A percentile compares a stretch with the other conserved stretches of the same genome.
phyloP scores from a whole-genome alignment of 2,888 invertebrate species.

The Melinaea menophilus region DNA sequence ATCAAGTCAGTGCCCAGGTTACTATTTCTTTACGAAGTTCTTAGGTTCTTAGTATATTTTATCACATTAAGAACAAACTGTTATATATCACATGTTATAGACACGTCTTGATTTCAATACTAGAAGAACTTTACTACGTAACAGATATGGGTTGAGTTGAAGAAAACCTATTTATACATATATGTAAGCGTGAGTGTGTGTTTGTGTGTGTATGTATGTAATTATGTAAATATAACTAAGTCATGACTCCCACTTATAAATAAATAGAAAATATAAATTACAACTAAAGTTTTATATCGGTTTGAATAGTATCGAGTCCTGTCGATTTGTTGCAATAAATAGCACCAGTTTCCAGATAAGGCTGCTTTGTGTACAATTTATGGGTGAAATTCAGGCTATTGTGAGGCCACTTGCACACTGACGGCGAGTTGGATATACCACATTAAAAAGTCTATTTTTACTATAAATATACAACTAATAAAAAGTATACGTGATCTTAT shows the following conservation, averaged over 20 bases:
- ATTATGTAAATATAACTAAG: no score
- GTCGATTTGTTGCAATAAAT: slow-evolving; percentile 38
- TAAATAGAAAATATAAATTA: slow-evolving; percentile 5
- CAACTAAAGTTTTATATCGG: slow-evolving; percentile 19
- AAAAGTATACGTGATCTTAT: no score
- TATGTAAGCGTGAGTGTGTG: no score
- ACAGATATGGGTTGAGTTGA: no score
- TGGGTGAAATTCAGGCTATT: slow-evolving; percentile 30
- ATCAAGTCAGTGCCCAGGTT: background rate
- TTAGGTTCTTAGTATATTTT: background rate
- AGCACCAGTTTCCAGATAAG: slow-evolving; percentile 31
- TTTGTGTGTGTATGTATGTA: no score
- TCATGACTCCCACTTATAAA: no score
- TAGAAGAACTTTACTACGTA: no score
- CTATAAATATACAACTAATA: no score
- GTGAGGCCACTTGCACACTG: slow-evolving; percentile 19
- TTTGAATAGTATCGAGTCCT: slow-evolving; percentile 28
- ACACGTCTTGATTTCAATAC: no score
- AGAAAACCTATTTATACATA: no score
- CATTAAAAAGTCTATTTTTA: no score
- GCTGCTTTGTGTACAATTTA: slow-evolving; percentile 37
- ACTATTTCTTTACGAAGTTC: slow-evolving; percentile 1
- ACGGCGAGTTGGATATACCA: background rate
- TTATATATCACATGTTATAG: no score
- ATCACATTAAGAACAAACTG: background rate